Conservation (phyloP, 2,797 vertebrate genomes). For the Numenius phaeopus region DNA sequence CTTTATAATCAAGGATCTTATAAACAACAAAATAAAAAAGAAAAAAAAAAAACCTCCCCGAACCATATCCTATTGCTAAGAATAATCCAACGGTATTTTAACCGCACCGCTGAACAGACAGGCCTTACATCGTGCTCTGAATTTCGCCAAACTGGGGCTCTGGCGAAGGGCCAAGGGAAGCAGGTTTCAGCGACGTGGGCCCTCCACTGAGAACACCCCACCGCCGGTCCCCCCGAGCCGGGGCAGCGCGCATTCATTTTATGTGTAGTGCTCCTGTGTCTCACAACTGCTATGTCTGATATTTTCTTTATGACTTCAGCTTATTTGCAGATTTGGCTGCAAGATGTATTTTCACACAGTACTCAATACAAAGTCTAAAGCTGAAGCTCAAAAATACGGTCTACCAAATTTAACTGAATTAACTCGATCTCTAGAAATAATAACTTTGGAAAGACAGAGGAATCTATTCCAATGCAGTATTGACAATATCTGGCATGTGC, state of each 20-base stretch:
- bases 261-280: constrained; percentile 61
- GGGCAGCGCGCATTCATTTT: neutral
- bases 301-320: constrained; percentile 74
- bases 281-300: constrained; percentile 24
- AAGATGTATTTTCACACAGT: constrained; percentile 54
- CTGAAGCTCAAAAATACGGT: neutral
- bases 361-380: constrained; percentile 21
- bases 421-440: neutral
- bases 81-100: constrained; percentile 21
- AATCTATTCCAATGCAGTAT: neutral
- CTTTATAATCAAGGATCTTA: neutral
- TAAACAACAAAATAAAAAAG: neutral
- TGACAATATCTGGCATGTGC: neutral
- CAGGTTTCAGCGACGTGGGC: constrained; percentile 4
- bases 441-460: neutral
- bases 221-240: neutral
- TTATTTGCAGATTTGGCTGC: constrained; percentile 66
- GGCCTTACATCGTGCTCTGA: neutral
- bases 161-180: constrained; percentile 55
- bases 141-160: neutral
- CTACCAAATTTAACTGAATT: neutral
- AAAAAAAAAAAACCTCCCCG: accelerated
- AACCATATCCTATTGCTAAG: constrained; percentile 25
- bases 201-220: constrained; percentile 51
- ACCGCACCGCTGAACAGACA: constrained; percentile 2